phyloP scores from a whole-genome alignment of 2,797 vertebrate species.

The Aplochiton taeniatus region DNA sequence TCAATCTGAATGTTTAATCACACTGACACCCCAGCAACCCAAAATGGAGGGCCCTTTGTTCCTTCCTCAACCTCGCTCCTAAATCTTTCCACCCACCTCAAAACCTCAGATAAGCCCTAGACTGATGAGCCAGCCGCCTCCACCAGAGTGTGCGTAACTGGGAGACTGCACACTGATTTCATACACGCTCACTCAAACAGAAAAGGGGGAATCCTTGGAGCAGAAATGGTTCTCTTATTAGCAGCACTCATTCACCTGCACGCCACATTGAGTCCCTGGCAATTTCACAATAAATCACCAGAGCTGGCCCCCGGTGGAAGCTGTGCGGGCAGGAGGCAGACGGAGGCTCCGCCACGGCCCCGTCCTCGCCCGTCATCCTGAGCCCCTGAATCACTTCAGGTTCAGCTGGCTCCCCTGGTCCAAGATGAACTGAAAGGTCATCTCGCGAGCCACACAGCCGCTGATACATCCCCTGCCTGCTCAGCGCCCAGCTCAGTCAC shows the following conservation, averaged over 20 bases:
- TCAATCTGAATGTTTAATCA: slow-evolving; percentile 48
- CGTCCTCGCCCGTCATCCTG: slow-evolving; percentile 69
- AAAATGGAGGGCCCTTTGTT: slow-evolving; percentile 36
- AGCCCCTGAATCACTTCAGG: slow-evolving; percentile 69
- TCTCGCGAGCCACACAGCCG: slow-evolving; percentile 55
- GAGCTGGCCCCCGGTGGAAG: slow-evolving; percentile 55
- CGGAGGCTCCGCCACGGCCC: slow-evolving; percentile 46
- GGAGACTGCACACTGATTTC: slow-evolving; percentile 72
- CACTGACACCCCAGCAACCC: slow-evolving; percentile 31
- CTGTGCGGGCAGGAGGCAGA: slow-evolving; percentile 39
- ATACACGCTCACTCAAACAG: slow-evolving; percentile 71
- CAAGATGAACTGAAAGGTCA: slow-evolving; percentile 73
- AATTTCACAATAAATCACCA: slow-evolving; percentile 76
- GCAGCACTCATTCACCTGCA: slow-evolving; percentile 80
- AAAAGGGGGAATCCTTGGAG: slow-evolving; percentile 75
- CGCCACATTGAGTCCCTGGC: slow-evolving; percentile 73
- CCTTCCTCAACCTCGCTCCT: slow-evolving; percentile 46
- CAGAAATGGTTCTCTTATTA: slow-evolving; percentile 80
- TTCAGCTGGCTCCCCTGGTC: slow-evolving; percentile 63
- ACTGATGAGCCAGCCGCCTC: slow-evolving; percentile 70
- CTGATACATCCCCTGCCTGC: slow-evolving; percentile 55
- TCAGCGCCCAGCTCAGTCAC: slow-evolving; percentile 39
- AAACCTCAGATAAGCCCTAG: slow-evolving; percentile 67
- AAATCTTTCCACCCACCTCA: slow-evolving; percentile 61
- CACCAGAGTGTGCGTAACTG: slow-evolving; percentile 65